Evolutionary conservation across 64 coral and sea anemone species (phyloP).

Genomic region (Montipora efflorescens): DNA sequence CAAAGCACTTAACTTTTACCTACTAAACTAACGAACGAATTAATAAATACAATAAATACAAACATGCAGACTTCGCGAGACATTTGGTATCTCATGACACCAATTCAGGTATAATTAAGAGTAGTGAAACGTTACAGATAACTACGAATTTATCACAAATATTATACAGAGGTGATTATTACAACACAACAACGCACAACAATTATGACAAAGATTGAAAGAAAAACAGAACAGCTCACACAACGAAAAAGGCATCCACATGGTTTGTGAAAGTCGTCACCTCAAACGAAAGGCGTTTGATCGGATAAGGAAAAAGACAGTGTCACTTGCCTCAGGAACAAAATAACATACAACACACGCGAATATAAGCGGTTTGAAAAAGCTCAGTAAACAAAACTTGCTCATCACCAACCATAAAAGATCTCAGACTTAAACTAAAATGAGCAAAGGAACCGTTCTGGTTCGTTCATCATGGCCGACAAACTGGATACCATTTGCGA

Average conservation of each 20-base stretch:
- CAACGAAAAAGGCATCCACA: not conserved
- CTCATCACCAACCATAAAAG: slow-evolving; percentile 54
- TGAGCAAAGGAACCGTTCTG: not conserved
- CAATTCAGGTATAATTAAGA: not conserved
- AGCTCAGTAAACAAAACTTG: slow-evolving; percentile 23
- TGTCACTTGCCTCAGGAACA: not conserved
- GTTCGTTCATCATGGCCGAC: slow-evolving; percentile 12
- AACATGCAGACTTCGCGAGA: not conserved
- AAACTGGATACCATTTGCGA: too few species aligned
- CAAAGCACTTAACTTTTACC: not conserved
- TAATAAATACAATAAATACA: not conserved
- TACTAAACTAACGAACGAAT: not conserved
- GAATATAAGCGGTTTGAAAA: not conserved
- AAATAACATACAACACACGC: not conserved
- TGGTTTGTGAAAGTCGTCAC: slow-evolving; percentile 39
- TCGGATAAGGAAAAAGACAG: slow-evolving; percentile 74
- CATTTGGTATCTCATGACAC: not conserved
- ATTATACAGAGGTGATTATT: not conserved
- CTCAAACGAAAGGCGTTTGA: slow-evolving; percentile 49
- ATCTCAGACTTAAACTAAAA: slow-evolving; percentile 84
- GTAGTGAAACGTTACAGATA: not conserved
- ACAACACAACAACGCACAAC: not conserved
- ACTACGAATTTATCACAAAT: not conserved
- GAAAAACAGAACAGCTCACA: not conserved
- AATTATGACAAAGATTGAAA: not conserved